Percentiles rank a stretch among this genome's conserved stretches.
Conservation (phyloP, 2,113 vertebrate species). For the Scopus umbretta region DNA sequence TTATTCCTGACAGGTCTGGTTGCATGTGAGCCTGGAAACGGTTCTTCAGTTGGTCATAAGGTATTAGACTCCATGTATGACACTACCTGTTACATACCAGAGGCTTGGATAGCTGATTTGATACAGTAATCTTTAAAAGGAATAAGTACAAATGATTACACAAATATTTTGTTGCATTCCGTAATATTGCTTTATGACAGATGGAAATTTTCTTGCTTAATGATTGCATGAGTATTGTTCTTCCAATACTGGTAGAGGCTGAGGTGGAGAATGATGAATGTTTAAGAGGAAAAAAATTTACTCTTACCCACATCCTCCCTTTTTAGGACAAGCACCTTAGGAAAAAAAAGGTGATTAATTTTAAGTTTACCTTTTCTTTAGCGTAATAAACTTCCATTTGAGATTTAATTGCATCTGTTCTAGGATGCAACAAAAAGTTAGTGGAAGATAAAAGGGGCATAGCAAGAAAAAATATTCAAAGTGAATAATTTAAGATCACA, state of each 20-base stretch:
- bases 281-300: background rate
- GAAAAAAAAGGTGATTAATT: constrained; percentile 9
- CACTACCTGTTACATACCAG: background rate
- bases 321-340: background rate
- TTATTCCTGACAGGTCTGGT: background rate
- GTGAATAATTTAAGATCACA: constrained; percentile 78
- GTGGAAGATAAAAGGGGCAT: constrained; percentile 67
- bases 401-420: constrained; percentile 66
- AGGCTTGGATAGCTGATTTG: background rate
- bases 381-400: constrained; percentile 44
- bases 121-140: background rate
- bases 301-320: background rate
- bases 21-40: background rate
- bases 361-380: constrained; percentile 66
- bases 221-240: background rate
- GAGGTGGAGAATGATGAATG: background rate
- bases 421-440: constrained; percentile 65
- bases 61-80: background rate
- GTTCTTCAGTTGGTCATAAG: background rate
- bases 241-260: background rate
- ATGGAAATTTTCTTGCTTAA: background rate
- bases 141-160: background rate
- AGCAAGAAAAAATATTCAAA: constrained; percentile 68
- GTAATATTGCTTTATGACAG: background rate
- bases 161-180: background rate